These are phyloP conservation scores for Agriopis aurantiaria DNA, from an alignment of 2,888 invertebrate species.

Conservation along the genomic window DNA sequence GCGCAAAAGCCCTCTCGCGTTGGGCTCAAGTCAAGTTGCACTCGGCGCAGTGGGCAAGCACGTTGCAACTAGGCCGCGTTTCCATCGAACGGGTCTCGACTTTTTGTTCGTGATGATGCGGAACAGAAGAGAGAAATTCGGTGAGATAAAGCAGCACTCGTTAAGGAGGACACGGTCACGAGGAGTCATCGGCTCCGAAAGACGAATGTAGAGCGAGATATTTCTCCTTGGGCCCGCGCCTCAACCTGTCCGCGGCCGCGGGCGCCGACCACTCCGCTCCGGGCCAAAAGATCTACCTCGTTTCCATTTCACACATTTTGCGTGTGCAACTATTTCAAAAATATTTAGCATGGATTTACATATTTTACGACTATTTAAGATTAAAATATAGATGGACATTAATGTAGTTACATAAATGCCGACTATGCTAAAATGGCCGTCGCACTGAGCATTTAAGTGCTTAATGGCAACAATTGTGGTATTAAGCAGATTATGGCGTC, in stretches of 20 bases:
- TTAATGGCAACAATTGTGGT: conserved; percentile 23
- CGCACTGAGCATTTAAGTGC: conserved; percentile 16
- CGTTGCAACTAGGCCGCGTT: conserved; percentile 79
- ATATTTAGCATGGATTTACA: conserved; percentile 39
- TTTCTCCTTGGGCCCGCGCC: conserved; percentile 70
- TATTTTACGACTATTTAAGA: conserved; percentile 28
- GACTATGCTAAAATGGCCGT: conserved; percentile 14
- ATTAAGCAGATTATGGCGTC: conserved; percentile 31
- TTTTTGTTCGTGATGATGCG: conserved; percentile 84
- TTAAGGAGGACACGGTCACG: conserved; percentile 83
- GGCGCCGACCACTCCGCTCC: conserved; percentile 58
- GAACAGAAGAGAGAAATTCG: conserved; percentile 84
- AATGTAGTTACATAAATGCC: conserved; percentile 29
- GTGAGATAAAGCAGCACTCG: conserved; percentile 80
- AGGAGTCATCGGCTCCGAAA: conserved; percentile 82
- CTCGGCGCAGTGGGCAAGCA: conserved; percentile 53
- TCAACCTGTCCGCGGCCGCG: conserved; percentile 65
- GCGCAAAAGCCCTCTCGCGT: conserved; percentile 58
- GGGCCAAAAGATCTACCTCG: conserved; percentile 61
- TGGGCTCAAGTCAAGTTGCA: conserved; percentile 52
- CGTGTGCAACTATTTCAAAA: conserved; percentile 46
- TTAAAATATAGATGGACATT: conserved; percentile 28
- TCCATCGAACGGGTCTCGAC: conserved; percentile 79
- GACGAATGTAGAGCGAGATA: conserved; percentile 79
- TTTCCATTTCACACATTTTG: conserved; percentile 40